Percentiles rank a stretch among this genome's conserved stretches.
phyloP scores from a whole-genome alignment of 2,113 vertebrate genomes.

The Pelobates fuscus region DNA sequence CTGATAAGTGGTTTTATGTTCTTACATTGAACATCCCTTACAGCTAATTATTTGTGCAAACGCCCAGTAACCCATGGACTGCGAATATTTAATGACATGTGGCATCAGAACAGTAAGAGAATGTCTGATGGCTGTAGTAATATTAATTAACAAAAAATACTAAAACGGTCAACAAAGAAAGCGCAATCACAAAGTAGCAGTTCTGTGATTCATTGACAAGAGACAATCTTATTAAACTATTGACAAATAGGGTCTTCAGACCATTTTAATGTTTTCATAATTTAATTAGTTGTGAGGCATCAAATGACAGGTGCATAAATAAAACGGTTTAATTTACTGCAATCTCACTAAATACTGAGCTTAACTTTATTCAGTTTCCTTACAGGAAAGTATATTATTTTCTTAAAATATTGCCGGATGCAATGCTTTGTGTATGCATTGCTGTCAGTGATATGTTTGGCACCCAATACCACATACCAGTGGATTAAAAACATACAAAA shows the following conservation, averaged over 20 bases:
- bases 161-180: neutral
- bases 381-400: slow-evolving; percentile 31
- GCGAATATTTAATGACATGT: neutral
- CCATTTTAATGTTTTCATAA: slow-evolving; percentile 47
- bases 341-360: slow-evolving; percentile 40
- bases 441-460: too few species aligned
- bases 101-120: neutral
- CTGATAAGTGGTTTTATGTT: neutral
- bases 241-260: slow-evolving; percentile 40
- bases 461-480: too few species aligned
- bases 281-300: slow-evolving; percentile 40
- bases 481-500: too few species aligned
- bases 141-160: neutral
- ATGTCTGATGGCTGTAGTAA: slow-evolving; percentile 15
- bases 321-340: slow-evolving; percentile 32
- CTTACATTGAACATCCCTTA: neutral
- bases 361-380: slow-evolving; percentile 31
- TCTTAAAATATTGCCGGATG: slow-evolving; percentile 25
- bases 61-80: neutral
- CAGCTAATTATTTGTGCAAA: neutral
- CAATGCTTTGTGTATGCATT: too few species aligned
- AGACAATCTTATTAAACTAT: slow-evolving; percentile 45
- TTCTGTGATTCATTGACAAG: slow-evolving; percentile 38
- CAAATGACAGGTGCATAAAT: slow-evolving; percentile 37
- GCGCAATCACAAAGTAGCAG: slow-evolving; percentile 36